Evolutionary conservation across 1,140 invertebrate genomes (phyloP).

Genomic region (Galleria mellonella): DNA sequence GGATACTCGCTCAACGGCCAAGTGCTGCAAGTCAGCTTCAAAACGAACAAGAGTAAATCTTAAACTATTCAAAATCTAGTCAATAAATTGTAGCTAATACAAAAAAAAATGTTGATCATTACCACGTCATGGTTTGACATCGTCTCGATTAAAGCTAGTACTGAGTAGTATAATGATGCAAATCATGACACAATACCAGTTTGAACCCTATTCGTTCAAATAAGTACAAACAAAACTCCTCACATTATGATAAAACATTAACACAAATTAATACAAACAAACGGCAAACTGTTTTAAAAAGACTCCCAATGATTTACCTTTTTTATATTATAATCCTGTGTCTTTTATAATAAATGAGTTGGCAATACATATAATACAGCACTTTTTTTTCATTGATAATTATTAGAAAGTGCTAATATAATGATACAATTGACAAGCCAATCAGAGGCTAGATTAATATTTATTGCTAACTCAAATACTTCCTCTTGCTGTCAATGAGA

Average conservation of each 20-base stretch:
- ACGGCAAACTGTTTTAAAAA: no score
- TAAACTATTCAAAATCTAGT: slow-evolving; percentile 67
- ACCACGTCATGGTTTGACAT: slow-evolving; percentile 62
- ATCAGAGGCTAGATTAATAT: no score
- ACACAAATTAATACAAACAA: not conserved
- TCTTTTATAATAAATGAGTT: no score
- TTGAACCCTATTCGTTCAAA: slow-evolving; percentile 45
- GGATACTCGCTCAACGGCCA: slow-evolving; percentile 92
- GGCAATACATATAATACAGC: no score
- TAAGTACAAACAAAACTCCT: slow-evolving; percentile 40
- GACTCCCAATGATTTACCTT: no score
- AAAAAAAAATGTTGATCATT: slow-evolving; percentile 70
- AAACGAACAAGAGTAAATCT: slow-evolving; percentile 84
- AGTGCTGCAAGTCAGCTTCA: slow-evolving; percentile 93
- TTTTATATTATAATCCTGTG: no score
- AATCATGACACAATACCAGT: slow-evolving; percentile 53
- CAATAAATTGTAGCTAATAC: slow-evolving; percentile 73
- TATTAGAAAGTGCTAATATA: no score
- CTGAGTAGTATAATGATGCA: slow-evolving; percentile 41
- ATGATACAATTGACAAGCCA: no score
- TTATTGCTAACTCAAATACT: no score
- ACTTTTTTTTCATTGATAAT: no score
- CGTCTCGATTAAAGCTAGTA: slow-evolving; percentile 40
- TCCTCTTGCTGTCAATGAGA: no score
- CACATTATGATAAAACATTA: not conserved